Evolutionary conservation across 1,140 invertebrate genomes (phyloP), one percentile per base, ranked within the genome.

Genomic region (Vanessa atalanta): DNA sequence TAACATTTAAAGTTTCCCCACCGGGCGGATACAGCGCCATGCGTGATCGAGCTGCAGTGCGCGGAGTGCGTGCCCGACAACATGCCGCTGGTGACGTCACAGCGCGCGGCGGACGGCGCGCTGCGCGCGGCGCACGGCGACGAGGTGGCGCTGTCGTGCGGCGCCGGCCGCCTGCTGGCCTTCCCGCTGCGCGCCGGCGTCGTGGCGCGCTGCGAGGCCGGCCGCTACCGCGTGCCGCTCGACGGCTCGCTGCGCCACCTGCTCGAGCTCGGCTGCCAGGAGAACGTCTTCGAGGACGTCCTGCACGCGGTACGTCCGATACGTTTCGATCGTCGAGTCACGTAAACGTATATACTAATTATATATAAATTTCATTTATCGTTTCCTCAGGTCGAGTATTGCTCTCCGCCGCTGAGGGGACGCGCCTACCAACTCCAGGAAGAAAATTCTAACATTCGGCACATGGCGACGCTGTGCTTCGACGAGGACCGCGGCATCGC

Each of bases 261-360:
- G 65, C 83, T 89, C 63, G 89, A 93, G 51, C 79, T 93, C 14
- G 90, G 91, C 73, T 93, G 92, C 75, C 88, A 91, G 82, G 85
- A 89, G 74, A 84, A 85, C 78, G 74, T 91, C 50, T 91, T 88
- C 75, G 91, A 92, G 75, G 92, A 93, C 65, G 88, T 92, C 5
- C 72, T 88, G 71, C 92, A 93, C 61, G 47, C 82, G 77, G 88
- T 90, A 20, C 13, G 26, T 31, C 26, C 26, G 26, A 6, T 2
- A 6, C 6, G 3, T 31, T 31, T 31, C 20, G 20, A 1, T 20
- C 20, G 20, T 20, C 0, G 20, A 20, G 20, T 20, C 26, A 31
- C 26, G 37, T n/a, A n/a, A n/a, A n/a, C n/a, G n/a, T n/a, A n/a
- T n/a, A n/a, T n/a, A n/a, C n/a, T n/a, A n/a, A n/a, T n/a, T n/a